These are phyloP conservation scores for Pseudopodoces humilis DNA, from an alignment of 2,113 vertebrate genomes.

Conservation along the genomic window DNA sequence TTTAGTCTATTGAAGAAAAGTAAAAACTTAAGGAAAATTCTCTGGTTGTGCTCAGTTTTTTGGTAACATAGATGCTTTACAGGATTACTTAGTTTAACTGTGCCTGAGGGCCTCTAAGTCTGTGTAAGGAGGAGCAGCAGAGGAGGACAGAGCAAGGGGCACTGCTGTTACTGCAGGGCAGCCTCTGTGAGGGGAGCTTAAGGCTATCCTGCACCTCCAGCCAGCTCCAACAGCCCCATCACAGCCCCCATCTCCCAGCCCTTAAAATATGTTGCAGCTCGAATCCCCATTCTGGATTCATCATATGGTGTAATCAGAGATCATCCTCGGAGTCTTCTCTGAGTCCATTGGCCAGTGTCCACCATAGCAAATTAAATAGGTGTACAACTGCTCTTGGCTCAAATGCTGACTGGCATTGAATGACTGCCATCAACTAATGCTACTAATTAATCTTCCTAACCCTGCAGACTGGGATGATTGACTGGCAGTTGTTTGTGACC, in stretches of 20 bases:
- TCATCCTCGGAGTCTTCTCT: neutral
- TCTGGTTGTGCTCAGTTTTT: neutral
- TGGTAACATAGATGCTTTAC: neutral
- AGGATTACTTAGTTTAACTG: neutral
- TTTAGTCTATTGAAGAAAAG: neutral
- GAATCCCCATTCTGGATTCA: neutral
- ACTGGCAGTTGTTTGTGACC: neutral
- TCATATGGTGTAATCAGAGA: fast-evolving
- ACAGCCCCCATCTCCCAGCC: too few relatives aligned
- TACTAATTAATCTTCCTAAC: neutral
- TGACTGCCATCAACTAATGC: neutral
- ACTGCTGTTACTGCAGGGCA: neutral
- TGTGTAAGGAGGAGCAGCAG: neutral
- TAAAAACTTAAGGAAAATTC: neutral
- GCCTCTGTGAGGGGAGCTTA: neutral
- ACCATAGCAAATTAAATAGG: fast-evolving
- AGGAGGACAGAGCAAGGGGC: neutral
- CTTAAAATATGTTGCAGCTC: neutral
- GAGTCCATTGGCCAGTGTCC: neutral
- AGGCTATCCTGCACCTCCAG: neutral
- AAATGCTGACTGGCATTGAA: neutral
- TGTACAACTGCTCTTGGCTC: neutral
- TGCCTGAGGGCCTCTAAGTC: neutral
- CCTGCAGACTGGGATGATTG: neutral
- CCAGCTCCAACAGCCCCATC: neutral